phyloP scores from a whole-genome alignment of 2,888 invertebrate species.

The Chalcosyrphus nemorum region DNA sequence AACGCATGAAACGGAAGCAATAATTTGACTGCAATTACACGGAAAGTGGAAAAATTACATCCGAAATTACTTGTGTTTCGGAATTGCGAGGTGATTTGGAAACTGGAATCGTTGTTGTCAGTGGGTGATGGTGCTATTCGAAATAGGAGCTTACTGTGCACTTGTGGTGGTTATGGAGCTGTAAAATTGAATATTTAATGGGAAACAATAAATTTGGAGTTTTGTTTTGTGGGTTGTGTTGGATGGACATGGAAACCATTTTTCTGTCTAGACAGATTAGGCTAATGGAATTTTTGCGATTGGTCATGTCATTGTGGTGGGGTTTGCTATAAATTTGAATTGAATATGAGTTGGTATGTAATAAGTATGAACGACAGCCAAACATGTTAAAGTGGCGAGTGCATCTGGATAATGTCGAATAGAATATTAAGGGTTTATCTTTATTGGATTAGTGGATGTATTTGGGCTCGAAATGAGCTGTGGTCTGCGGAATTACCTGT shows the following conservation, averaged over 20 bases:
- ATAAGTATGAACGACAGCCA: background rate
- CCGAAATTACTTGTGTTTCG: slow-evolving; percentile 18
- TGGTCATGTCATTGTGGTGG: slow-evolving; percentile 16
- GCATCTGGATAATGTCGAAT: background rate
- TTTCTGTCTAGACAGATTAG: slow-evolving; percentile 50
- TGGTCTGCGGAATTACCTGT: background rate
- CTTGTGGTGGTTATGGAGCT: slow-evolving; percentile 19
- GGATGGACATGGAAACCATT: background rate
- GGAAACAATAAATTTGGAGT: slow-evolving; percentile 31
- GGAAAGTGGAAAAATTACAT: slow-evolving; percentile 44
- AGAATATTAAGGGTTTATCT: background rate
- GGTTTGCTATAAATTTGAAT: background rate
- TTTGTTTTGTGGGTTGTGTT: background rate
- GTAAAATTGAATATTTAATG: slow-evolving; percentile 62
- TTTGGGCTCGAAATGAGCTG: background rate
- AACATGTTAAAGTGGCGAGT: background rate
- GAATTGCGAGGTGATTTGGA: background rate
- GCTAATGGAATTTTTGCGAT: slow-evolving; percentile 34
- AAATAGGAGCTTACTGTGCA: too few relatives aligned
- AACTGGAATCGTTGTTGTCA: slow-evolving; percentile 41
- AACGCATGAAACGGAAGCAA: slow-evolving; percentile 52
- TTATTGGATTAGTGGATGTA: background rate
- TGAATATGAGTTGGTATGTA: background rate
- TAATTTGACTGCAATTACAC: slow-evolving; percentile 61
- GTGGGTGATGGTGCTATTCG: too few relatives aligned